Conservation (phyloP, 2,113 vertebrate genomes). For the Mus musculus region DNA sequence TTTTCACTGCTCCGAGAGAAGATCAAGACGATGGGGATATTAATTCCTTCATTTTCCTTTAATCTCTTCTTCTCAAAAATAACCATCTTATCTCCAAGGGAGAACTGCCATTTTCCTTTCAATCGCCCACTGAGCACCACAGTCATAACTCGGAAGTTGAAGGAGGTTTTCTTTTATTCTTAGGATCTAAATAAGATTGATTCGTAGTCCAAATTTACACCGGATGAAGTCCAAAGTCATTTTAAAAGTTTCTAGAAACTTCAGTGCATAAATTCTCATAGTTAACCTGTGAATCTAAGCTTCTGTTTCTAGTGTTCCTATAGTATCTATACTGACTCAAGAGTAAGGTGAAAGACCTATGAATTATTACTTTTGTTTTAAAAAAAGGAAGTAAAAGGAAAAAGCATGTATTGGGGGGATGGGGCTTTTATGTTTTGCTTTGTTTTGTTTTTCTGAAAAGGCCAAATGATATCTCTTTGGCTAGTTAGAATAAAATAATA, state of each 20-base stretch:
- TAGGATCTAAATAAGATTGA: slow-evolving; percentile 55
- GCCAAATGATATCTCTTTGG: background rate
- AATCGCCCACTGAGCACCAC: background rate
- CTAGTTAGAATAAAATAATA: background rate
- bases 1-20: slow-evolving; percentile 51
- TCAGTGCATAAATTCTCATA: background rate
- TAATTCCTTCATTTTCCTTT: slow-evolving; percentile 56
- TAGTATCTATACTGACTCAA: background rate
- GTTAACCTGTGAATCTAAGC: background rate
- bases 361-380: background rate
- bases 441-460: background rate
- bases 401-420: background rate
- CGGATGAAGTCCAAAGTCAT: slow-evolving; percentile 37
- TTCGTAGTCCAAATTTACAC: slow-evolving; percentile 51
- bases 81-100: slow-evolving; percentile 18
- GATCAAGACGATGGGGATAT: slow-evolving; percentile 14
- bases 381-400: background rate
- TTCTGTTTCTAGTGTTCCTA: background rate
- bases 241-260: slow-evolving; percentile 49
- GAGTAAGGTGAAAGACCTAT: background rate
- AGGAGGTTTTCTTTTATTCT: slow-evolving; percentile 41
- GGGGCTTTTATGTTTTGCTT: too few species aligned
- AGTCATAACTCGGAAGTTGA: slow-evolving; percentile 42
- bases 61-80: slow-evolving; percentile 67
- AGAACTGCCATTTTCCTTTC: slow-evolving; percentile 50